phyloP scores from a whole-genome alignment of 1,140 invertebrate species.

The Phocides pigmalion region DNA sequence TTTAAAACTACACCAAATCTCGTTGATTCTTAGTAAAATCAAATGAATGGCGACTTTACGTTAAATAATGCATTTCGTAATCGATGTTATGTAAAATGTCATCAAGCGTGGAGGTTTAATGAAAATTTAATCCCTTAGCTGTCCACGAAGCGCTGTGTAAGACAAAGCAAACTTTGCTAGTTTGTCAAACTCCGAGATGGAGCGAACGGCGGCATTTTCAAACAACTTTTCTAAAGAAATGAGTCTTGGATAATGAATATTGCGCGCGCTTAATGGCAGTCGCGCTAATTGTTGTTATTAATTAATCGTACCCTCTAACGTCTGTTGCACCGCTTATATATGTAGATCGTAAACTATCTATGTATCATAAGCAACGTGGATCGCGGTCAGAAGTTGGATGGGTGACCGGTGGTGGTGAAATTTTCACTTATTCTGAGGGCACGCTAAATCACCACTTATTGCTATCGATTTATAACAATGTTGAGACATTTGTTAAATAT shows the following conservation, averaged over 20 bases:
- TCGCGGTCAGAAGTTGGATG: no score
- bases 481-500: no score
- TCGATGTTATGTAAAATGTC: constrained; percentile 13
- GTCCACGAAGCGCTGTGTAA: constrained; percentile 5
- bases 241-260: constrained; percentile 12
- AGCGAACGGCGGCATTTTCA: constrained; percentile 37
- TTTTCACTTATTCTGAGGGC: no score
- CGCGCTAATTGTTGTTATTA: constrained; percentile 2
- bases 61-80: constrained; percentile 5
- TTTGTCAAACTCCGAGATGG: constrained; percentile 39
- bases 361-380: no score
- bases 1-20: no score
- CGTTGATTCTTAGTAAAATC: no score
- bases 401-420: no score
- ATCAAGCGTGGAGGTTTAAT: constrained; percentile 34
- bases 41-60: no score
- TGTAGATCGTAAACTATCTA: no score
- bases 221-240: constrained; percentile 37
- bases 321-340: no score
- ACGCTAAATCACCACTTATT: no score
- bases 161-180: constrained; percentile 44
- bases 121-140: constrained; percentile 43
- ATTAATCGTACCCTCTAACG: not conserved
- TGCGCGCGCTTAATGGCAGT: constrained; percentile 5
- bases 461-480: no score